These are phyloP conservation scores for Trypoxylus dichotomus DNA, from an alignment of 1,140 invertebrate species.

Conservation along the genomic window DNA sequence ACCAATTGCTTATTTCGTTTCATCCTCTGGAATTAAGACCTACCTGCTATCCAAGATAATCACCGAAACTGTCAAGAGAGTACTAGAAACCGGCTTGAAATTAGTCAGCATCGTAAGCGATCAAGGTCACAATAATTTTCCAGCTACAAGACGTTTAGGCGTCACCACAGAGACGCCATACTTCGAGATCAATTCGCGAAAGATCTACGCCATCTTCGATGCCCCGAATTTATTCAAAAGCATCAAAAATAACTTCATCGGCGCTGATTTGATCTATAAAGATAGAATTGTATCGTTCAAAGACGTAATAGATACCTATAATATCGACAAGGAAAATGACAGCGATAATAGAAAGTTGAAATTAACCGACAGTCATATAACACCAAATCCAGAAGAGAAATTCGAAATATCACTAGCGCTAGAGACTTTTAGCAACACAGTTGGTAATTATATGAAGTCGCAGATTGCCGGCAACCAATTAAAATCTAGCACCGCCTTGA, in stretches of 20 bases:
- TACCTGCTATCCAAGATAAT: conserved; percentile 7
- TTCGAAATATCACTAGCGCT: neutral
- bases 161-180: conserved; percentile 12
- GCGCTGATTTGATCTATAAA: neutral
- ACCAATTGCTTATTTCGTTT: conserved; percentile 27
- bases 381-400: neutral
- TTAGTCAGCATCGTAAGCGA: conserved; percentile 15
- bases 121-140: conserved; percentile 26
- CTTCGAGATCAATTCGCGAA: neutral
- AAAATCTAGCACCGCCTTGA: neutral
- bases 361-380: neutral
- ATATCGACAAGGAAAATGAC: neutral
- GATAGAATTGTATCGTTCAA: neutral
- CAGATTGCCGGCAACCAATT: neutral
- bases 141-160: neutral
- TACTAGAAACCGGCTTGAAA: conserved; percentile 2
- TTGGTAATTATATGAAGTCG: neutral
- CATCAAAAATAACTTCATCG: conserved; percentile 20
- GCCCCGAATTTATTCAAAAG: conserved; percentile 25
- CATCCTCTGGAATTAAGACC: neutral
- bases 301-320: neutral
- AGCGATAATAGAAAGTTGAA: neutral
- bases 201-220: conserved; percentile 23
- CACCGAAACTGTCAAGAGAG: neutral
- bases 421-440: conserved; percentile 22